Evolutionary conservation across 2,888 invertebrate species (phyloP).

Genomic region (Escarpia spicata): DNA sequence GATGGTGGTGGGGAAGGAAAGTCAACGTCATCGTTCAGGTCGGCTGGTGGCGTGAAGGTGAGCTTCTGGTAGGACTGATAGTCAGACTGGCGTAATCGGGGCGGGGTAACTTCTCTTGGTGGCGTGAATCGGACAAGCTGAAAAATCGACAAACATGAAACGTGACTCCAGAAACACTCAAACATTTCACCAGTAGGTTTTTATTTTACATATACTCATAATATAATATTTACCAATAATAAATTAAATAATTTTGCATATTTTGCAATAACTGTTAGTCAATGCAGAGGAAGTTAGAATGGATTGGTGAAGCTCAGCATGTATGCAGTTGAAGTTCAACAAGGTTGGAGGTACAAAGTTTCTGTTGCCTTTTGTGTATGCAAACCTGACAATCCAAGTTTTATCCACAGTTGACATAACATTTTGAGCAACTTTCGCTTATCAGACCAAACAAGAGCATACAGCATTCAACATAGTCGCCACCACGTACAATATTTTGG

Average conservation of each 20-base stretch:
- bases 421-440: background rate
- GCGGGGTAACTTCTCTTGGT: conserved; percentile 41
- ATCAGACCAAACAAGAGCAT: background rate
- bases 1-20: conserved; percentile 23
- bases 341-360: background rate
- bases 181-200: background rate
- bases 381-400: background rate
- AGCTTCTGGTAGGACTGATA: conserved; percentile 31
- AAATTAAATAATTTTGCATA: background rate
- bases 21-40: background rate
- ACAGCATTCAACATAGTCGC: background rate
- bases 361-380: background rate
- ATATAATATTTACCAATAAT: background rate
- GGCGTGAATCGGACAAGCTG: conserved; percentile 42
- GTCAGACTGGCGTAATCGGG: conserved; percentile 31
- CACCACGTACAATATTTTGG: background rate
- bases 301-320: background rate
- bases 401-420: background rate
- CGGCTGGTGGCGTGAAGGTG: conserved; percentile 14
- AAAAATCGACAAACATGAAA: conserved; percentile 24
- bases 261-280: background rate
- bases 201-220: background rate
- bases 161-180: background rate
- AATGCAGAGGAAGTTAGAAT: background rate
- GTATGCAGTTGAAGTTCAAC: background rate